These are phyloP conservation scores for Ctenicera cuprea DNA, from an alignment of 2,888 invertebrate species.

Conservation along the genomic window DNA sequence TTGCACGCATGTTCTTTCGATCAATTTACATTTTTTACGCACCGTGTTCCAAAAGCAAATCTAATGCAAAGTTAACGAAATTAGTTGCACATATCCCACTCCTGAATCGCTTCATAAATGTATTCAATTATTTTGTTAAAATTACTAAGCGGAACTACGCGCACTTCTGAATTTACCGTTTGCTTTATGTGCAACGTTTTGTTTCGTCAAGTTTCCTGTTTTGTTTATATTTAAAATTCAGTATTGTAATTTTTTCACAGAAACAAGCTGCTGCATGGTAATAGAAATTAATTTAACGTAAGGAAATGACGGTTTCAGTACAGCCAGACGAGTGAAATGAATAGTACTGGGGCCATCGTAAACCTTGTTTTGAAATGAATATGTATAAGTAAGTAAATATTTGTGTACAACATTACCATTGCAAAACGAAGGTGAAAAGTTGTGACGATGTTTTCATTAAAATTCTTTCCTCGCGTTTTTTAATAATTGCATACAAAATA, in stretches of 20 bases:
- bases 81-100: slow-evolving; percentile 7
- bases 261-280: background rate
- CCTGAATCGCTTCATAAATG: background rate
- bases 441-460: slow-evolving; percentile 5
- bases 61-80: slow-evolving; percentile 27
- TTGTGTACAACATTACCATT: slow-evolving; percentile 13
- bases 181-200: background rate
- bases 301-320: slow-evolving; percentile 4
- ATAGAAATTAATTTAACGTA: background rate
- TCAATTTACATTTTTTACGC: slow-evolving; percentile 37
- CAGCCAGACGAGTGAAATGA: background rate
- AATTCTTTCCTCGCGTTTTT: slow-evolving; percentile 4
- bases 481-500: background rate
- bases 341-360: background rate
- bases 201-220: slow-evolving; percentile 8
- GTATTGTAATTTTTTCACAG: background rate
- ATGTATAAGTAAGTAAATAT: slow-evolving; percentile 23
- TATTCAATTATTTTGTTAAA: slow-evolving; percentile 17
- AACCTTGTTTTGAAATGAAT: slow-evolving; percentile 9
- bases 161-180: slow-evolving; percentile 1
- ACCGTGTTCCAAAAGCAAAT: slow-evolving; percentile 22
- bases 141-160: slow-evolving; percentile 3
- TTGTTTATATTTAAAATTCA: background rate
- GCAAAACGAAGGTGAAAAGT: slow-evolving; percentile 13
- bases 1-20: slow-evolving; percentile 22